Conservation (phyloP, 2,113 vertebrate genomes). For the Cynocephalus volans region DNA sequence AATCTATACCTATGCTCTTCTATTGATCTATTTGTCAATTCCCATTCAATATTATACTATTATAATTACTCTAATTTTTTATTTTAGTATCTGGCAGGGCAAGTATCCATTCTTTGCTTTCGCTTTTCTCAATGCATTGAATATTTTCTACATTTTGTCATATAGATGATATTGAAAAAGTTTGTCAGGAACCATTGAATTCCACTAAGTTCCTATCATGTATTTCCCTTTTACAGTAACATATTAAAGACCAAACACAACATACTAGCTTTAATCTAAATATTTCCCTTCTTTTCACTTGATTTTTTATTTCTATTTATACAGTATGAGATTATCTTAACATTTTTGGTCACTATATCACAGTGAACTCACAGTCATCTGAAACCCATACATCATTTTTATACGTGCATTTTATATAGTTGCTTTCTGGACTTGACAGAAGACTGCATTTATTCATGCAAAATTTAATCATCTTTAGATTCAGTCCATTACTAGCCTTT, state of each 20-base stretch:
- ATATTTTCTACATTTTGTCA: not conserved
- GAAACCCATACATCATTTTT: not conserved
- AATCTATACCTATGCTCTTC: not conserved
- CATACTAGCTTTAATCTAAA: constrained; percentile 1
- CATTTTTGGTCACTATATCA: not conserved
- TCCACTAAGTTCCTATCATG: not conserved
- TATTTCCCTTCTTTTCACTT: not conserved
- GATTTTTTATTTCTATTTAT: not conserved
- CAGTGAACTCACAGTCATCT: not conserved
- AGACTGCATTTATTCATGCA: not conserved
- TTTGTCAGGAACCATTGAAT: not conserved
- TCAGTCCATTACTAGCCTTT: not conserved
- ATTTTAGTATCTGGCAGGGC: not conserved
- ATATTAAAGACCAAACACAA: not conserved
- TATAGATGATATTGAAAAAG: not conserved
- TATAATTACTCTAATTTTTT: not conserved
- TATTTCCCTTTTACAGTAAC: not conserved
- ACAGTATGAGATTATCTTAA: not conserved
- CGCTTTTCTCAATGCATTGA: not conserved
- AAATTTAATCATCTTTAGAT: constrained; percentile 45
- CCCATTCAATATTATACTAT: not conserved
- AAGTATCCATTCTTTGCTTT: constrained; percentile 17
- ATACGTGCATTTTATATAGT: not conserved
- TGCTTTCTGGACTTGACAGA: not conserved
- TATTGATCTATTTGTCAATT: not conserved